A percentile compares a stretch with the other conserved stretches of the same genome.
These are phyloP conservation scores for Morelia viridis DNA, from an alignment of 2,797 vertebrate species.

Conservation along the genomic window DNA sequence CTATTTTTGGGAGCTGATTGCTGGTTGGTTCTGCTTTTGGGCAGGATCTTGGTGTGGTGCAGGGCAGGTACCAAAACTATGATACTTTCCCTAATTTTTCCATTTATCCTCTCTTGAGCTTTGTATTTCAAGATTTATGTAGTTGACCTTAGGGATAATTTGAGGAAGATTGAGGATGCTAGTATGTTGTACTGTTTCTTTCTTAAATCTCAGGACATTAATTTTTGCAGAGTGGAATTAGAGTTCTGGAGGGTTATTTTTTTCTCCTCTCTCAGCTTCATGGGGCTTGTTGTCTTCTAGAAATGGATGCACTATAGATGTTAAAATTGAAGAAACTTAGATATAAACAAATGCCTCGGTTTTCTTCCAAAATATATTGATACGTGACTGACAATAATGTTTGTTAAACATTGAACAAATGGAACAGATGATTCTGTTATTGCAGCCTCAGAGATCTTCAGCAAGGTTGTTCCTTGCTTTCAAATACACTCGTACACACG, in stretches of 20 bases:
- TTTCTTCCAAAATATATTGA: background rate
- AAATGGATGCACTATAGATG: background rate
- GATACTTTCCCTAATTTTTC: background rate
- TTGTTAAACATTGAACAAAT: slow-evolving; percentile 8
- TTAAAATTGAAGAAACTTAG: background rate
- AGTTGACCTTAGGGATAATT: background rate
- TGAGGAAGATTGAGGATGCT: background rate
- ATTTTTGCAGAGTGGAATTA: background rate
- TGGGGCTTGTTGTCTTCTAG: background rate
- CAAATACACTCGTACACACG: background rate
- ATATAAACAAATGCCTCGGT: background rate
- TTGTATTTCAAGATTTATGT: background rate
- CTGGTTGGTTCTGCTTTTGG: background rate
- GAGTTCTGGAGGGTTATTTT: background rate
- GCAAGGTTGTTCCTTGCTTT: background rate
- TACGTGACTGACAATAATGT: background rate
- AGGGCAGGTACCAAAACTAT: background rate
- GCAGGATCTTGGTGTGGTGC: background rate
- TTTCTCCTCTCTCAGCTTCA: background rate
- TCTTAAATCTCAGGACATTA: background rate
- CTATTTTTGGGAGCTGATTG: background rate
- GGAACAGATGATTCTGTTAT: background rate
- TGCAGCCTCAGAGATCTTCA: background rate
- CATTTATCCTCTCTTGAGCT: background rate
- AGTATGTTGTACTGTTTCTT: background rate